Percentiles rank a stretch among this genome's conserved stretches.
phyloP scores from a whole-genome alignment of 2,113 vertebrate species.

The Lophius piscatorius region DNA sequence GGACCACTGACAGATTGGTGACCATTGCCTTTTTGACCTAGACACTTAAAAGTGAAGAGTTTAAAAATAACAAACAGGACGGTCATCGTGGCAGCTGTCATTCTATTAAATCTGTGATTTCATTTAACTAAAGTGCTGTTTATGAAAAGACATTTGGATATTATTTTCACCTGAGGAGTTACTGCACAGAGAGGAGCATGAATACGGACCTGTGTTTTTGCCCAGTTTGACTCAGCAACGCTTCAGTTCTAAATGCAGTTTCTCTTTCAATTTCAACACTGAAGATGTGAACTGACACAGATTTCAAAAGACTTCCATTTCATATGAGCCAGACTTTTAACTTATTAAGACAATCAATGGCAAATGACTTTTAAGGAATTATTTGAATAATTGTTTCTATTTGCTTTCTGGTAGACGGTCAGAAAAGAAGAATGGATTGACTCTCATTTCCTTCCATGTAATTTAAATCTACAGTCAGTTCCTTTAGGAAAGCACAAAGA shows the following conservation, averaged over 20 bases:
- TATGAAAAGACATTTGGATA: constrained; percentile 13
- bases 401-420: not conserved
- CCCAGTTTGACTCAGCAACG: not conserved
- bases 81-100: constrained; percentile 1
- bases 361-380: not conserved
- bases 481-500: constrained; percentile 7
- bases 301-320: not conserved
- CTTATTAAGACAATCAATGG: constrained; percentile 37
- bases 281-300: constrained; percentile 2
- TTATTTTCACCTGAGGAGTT: constrained; percentile 8
- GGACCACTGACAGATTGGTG: constrained; percentile 44
- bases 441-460: not conserved
- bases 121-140: constrained; percentile 13
- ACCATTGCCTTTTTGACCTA: constrained; percentile 72
- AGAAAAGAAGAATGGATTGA: not conserved
- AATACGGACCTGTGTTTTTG: constrained; percentile 9
- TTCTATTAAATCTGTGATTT: constrained; percentile 24
- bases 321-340: constrained; percentile 11
- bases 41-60: constrained; percentile 63
- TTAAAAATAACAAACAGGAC: constrained; percentile 19
- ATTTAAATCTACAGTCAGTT: not conserved
- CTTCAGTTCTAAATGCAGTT: constrained; percentile 39
- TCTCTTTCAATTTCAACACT: constrained; percentile 7
- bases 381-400: not conserved
- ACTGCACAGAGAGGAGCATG: not conserved